These are phyloP conservation scores for Phortica magna DNA, from an alignment of 2,888 invertebrate genomes.

Conservation along the genomic window DNA sequence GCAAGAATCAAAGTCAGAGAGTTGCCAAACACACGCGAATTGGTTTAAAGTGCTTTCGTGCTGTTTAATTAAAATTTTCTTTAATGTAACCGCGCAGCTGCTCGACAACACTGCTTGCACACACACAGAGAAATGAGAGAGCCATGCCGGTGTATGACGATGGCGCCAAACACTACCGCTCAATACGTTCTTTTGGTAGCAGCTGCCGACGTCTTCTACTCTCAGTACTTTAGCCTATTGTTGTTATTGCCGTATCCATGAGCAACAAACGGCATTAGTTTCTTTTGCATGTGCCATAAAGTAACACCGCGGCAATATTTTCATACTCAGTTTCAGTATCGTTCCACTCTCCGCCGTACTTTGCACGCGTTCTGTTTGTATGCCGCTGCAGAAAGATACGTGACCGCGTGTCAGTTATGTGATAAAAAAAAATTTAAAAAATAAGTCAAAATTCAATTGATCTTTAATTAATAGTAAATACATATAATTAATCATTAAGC, in stretches of 20 bases:
- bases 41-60: no score
- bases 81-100: not conserved
- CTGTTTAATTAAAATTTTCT: no score
- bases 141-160: not conserved
- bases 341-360: not conserved
- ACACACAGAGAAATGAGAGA: not conserved
- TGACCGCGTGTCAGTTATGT: slow-evolving; percentile 18
- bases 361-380: not conserved
- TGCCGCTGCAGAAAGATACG: not conserved
- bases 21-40: no score
- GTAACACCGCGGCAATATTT: not conserved
- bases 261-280: not conserved
- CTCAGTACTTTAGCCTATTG: not conserved
- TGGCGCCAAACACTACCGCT: not conserved
- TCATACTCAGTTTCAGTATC: not conserved
- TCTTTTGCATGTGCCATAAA: not conserved
- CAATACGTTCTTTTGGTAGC: not conserved
- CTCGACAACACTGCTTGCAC: not conserved
- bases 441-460: not conserved
- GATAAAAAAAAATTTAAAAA: not conserved
- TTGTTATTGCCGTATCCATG: not conserved
- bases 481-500: not conserved
- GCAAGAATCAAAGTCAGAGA: no score
- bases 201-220: not conserved
- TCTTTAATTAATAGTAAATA: not conserved